Percentiles rank a stretch among this genome's conserved stretches.
phyloP scores from a whole-genome alignment of 2,888 invertebrate genomes.

The Erannis defoliaria region DNA sequence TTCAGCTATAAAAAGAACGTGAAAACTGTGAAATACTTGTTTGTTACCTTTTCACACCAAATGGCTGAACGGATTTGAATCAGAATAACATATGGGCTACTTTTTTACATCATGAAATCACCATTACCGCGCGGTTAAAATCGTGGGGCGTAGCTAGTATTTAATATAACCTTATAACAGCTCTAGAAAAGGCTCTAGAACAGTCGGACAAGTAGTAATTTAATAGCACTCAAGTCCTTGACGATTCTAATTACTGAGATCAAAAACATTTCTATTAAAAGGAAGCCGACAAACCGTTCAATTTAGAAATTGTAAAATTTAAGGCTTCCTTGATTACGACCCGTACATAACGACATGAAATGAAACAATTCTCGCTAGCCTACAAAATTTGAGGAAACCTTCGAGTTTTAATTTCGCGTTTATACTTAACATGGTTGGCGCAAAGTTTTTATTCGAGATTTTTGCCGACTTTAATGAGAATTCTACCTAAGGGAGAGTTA shows the following conservation, averaged over 20 bases:
- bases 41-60: no score
- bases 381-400: constrained; percentile 22
- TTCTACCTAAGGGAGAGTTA: constrained; percentile 8
- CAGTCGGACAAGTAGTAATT: not conserved
- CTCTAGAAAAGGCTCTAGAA: not conserved
- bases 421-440: constrained; percentile 27
- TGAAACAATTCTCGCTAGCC: constrained; percentile 14
- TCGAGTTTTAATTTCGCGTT: constrained; percentile 27
- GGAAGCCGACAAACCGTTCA: constrained; percentile 27
- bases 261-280: constrained; percentile 22
- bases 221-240: constrained; percentile 1
- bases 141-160: no score
- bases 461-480: constrained; percentile 29
- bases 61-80: no score
- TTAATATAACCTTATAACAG: no score
- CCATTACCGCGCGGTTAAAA: no score
- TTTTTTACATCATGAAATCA: no score
- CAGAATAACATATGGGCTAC: no score
- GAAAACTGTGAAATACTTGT: no score
- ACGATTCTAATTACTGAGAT: constrained; percentile 16
- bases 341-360: constrained; percentile 3
- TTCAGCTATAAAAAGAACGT: no score
- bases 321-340: constrained; percentile 21
- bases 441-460: constrained; percentile 17
- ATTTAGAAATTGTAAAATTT: constrained; percentile 25